Evolutionary conservation across 2,797 vertebrate species (phyloP), one percentile per base, ranked within the genome.

Genomic region (Danio kyathit): DNA sequence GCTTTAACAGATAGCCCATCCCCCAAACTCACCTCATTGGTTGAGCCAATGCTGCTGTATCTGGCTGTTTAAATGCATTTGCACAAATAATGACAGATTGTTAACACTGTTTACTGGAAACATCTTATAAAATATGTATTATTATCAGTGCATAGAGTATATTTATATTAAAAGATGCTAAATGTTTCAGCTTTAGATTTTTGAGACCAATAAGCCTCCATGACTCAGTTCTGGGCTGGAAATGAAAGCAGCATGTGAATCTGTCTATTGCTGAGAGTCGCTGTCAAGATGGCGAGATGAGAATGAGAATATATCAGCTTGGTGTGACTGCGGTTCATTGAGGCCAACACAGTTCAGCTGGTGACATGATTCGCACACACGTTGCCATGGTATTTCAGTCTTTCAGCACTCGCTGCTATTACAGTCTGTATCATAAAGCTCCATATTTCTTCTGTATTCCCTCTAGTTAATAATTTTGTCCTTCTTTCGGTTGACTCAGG

Each of bases 291-390:
- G 65, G 59, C 10, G 19, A 43, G 51, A 51, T 49, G 44, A 46
- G 19, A 10, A 8, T 48, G 14, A 61, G 21, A 51, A 56, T 75
- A 16, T 46, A 70, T 71, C 73, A 49, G 64, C 72, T 76, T 4
- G 6, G 29, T 75, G 43, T 76, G 76, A 79, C 40, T 75, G 72
- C 16, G 52, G 72, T 76, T 76, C 80, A 76, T 6, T 70, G 63
- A 61, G 72, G 57, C 7, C 43, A 69, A 70, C 40, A 16, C 17
- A 63, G 70, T 79, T 83, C 56, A 67, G 63, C 64, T 70, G 29
- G n/a, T 56, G 61, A 56, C 65, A 64, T 63, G 71, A 75, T 80
- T 75, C 10, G 7, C 48, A 76, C 67, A 48, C 21, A 7, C 43
- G 82, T 81, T 69, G 54, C 75, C 54, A 51, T 76, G 76, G 71